These are phyloP conservation scores for Corapipo altera DNA, from an alignment of 2,113 vertebrate genomes.

Conservation along the genomic window DNA sequence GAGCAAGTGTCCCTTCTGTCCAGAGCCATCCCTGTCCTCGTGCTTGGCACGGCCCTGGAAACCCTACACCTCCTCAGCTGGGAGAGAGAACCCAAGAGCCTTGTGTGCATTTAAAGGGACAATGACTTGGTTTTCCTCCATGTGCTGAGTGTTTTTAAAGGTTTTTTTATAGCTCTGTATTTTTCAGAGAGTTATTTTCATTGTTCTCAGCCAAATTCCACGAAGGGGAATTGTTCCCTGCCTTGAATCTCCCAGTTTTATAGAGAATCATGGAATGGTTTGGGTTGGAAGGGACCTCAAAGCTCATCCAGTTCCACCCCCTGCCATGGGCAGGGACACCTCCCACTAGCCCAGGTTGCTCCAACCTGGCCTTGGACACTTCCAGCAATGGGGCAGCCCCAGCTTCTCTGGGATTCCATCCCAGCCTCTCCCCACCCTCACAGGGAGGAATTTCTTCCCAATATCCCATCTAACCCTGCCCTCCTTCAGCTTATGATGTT, in stretches of 20 bases:
- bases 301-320: not conserved
- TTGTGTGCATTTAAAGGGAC: not conserved
- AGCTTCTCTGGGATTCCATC: not conserved
- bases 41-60: not conserved
- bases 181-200: not conserved
- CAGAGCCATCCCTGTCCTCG: not conserved
- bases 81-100: not conserved
- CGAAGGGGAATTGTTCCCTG: not conserved
- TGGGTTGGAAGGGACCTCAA: not conserved
- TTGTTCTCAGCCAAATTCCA: not conserved
- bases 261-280: not conserved
- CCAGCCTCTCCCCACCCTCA: not conserved
- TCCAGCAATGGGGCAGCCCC: not conserved
- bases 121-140: not conserved
- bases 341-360: fast-evolving
- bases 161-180: fast-evolving
- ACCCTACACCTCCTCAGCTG: conserved; percentile 8
- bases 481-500: not conserved
- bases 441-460: not conserved
- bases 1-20: not conserved
- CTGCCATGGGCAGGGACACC: not conserved
- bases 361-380: not conserved
- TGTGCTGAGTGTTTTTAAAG: fast-evolving
- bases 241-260: not conserved
- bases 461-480: not conserved